Conservation (phyloP, 2,888 invertebrate genomes). For the Drosophila mettleri region DNA sequence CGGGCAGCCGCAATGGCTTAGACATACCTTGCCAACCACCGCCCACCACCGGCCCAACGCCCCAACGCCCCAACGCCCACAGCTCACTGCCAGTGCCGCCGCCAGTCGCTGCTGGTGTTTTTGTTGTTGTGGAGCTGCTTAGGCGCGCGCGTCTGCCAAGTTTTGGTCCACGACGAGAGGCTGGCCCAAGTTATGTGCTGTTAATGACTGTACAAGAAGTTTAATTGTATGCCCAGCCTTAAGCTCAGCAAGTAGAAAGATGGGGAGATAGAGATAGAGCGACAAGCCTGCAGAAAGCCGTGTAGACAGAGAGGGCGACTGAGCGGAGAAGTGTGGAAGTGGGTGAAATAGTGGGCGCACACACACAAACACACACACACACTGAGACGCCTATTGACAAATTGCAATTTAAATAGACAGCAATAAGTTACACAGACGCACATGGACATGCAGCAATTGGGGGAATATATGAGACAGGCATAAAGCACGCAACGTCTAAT, state of each 20-base stretch:
- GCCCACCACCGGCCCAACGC: not conserved
- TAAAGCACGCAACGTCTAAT: slow-evolving; percentile 78
- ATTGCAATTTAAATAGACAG: slow-evolving; percentile 82
- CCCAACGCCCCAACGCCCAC: too few relatives aligned
- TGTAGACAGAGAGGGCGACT: slow-evolving; percentile 12
- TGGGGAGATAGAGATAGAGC: slow-evolving; percentile 11
- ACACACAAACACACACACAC: not conserved
- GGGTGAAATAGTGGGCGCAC: not conserved
- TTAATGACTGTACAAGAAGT: slow-evolving; percentile 81
- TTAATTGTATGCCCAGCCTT: slow-evolving; percentile 74
- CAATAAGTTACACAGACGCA: slow-evolving; percentile 80
- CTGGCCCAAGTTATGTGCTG: slow-evolving; percentile 75
- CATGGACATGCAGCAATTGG: slow-evolving; percentile 36
- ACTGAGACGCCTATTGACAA: slow-evolving; percentile 69
- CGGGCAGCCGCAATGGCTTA: slow-evolving; percentile 63
- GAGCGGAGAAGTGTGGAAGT: too few relatives aligned
- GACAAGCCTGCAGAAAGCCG: not conserved
- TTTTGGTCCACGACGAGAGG: slow-evolving; percentile 58
- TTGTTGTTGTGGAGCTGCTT: slow-evolving; percentile 26
- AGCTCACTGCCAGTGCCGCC: too few relatives aligned
- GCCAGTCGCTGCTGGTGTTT: not conserved
- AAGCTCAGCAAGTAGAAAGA: slow-evolving; percentile 26
- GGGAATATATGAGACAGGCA: slow-evolving; percentile 44
- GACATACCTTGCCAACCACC: slow-evolving; percentile 18
- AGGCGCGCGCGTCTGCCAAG: slow-evolving; percentile 70